Conservation (phyloP, 2,113 vertebrate species). For the Diadophis punctatus region DNA sequence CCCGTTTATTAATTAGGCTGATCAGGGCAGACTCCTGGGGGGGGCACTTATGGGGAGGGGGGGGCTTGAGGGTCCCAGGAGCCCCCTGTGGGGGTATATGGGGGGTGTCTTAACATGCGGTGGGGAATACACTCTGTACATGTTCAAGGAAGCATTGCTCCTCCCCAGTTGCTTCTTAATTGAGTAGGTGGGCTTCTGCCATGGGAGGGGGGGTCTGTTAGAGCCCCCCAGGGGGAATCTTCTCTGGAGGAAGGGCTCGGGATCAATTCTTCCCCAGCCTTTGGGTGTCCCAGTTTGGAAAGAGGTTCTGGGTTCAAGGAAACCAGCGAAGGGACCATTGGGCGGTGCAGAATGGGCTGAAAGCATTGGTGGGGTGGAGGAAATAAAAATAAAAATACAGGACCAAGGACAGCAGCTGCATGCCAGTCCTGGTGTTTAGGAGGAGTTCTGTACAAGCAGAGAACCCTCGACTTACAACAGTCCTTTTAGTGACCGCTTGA, state of each 20-base stretch:
- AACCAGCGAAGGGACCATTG: neutral
- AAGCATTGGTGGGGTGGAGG: no score
- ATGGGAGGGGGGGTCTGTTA: neutral
- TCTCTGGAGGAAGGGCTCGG: neutral
- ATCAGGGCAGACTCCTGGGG: neutral
- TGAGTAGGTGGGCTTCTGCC: neutral
- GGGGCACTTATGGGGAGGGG: neutral
- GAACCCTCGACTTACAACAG: neutral
- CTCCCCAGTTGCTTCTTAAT: neutral
- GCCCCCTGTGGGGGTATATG: neutral
- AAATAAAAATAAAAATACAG: neutral
- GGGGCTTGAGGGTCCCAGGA: neutral
- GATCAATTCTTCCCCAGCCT: neutral
- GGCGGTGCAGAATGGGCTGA: neutral
- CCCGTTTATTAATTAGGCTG: neutral
- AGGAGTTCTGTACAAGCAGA: neutral
- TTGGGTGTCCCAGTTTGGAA: neutral
- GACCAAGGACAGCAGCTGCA: neutral
- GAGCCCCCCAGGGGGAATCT: neutral
- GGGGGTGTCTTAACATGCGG: neutral
- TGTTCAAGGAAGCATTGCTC: neutral
- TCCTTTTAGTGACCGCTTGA: neutral
- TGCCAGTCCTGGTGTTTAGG: neutral
- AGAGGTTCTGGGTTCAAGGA: neutral
- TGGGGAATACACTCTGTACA: neutral